A percentile compares a stretch with the other conserved stretches of the same genome.
Evolutionary conservation across 2,113 vertebrate species (phyloP).

Genomic region (Promerops cafer): DNA sequence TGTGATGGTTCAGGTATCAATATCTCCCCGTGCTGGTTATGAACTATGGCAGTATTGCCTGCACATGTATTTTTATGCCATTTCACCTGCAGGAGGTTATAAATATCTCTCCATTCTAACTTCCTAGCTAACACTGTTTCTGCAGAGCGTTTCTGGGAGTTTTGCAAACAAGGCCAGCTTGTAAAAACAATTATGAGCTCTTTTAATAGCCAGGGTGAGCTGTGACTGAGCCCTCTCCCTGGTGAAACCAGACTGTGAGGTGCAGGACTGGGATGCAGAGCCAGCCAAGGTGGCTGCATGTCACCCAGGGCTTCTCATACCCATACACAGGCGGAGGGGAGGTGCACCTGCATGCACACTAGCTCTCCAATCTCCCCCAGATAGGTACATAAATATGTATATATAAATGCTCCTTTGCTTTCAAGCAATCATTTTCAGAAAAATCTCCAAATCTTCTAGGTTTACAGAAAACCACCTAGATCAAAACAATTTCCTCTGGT

Average conservation of each 20-base stretch:
- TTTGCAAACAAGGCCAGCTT: background rate
- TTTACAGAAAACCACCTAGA: background rate
- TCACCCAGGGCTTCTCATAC: background rate
- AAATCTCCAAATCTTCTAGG: background rate
- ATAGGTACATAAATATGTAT: background rate
- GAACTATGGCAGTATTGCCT: background rate
- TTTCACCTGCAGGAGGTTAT: background rate
- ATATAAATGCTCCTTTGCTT: background rate
- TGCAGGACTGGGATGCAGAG: background rate
- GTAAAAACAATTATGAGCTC: background rate
- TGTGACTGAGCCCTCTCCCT: background rate
- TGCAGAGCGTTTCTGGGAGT: background rate
- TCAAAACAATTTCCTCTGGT: background rate
- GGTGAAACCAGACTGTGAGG: rapidly evolving
- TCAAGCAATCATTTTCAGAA: background rate
- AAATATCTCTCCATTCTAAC: background rate
- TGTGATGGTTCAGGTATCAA: background rate
- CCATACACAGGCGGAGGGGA: rapidly evolving
- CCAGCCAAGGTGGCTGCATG: background rate
- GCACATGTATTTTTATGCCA: background rate
- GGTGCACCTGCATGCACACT: no score
- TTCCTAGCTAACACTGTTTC: background rate
- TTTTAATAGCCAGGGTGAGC: background rate
- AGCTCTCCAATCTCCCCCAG: background rate
- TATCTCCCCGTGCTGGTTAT: background rate